phyloP scores from a whole-genome alignment of 2,113 vertebrate genomes.

The Gymnocephalus cernua region DNA sequence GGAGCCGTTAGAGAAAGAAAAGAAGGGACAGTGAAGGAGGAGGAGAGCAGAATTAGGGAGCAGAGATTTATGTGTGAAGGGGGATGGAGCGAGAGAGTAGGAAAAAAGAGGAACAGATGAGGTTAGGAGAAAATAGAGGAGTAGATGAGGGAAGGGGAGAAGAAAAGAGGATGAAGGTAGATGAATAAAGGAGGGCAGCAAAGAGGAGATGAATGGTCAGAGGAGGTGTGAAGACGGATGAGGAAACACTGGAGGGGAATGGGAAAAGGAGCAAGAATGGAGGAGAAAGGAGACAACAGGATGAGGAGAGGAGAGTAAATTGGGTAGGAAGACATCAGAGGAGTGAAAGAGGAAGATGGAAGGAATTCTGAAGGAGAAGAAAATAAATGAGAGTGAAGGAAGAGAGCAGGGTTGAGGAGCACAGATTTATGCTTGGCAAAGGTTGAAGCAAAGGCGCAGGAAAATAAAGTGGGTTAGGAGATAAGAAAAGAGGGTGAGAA shows the following conservation, averaged over 20 bases:
- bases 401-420: background rate
- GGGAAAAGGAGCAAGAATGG: background rate
- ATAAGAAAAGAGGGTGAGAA: background rate
- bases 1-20: too few relatives aligned
- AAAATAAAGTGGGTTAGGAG: background rate
- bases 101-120: background rate
- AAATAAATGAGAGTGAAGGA: background rate
- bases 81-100: constrained; percentile 42
- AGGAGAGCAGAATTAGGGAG: constrained; percentile 30
- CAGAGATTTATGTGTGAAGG: constrained; percentile 75
- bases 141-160: background rate
- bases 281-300: background rate
- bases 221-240: constrained; percentile 2
- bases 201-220: constrained; percentile 28
- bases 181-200: constrained; percentile 8
- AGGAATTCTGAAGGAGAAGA: constrained; percentile 3
- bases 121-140: background rate
- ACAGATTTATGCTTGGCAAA: background rate
- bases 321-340: background rate
- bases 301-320: constrained; percentile 9
- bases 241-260: background rate
- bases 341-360: background rate
- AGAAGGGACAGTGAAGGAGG: constrained; percentile 22
- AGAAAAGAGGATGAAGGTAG: background rate
- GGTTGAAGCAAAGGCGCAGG: background rate